phyloP scores from a whole-genome alignment of 2,888 invertebrate species.

The Pomacea canaliculata region DNA sequence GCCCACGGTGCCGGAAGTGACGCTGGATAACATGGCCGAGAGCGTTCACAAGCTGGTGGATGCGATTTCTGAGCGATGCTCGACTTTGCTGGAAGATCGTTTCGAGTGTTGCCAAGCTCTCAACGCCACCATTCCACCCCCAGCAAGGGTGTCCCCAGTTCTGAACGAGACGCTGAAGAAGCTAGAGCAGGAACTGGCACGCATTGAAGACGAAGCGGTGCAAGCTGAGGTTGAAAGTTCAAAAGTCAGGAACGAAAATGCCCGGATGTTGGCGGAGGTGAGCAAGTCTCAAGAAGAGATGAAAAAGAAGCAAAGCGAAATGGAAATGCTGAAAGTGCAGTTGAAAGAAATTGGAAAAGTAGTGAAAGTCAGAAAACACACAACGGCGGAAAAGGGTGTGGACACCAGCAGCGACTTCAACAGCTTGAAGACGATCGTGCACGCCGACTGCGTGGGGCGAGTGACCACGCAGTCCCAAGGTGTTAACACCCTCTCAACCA shows the following conservation, averaged over 20 bases:
- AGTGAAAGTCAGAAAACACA: slow-evolving; percentile 32
- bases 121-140: slow-evolving; percentile 18
- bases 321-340: slow-evolving; percentile 37
- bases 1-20: slow-evolving; percentile 9
- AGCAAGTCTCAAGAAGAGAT: slow-evolving; percentile 20
- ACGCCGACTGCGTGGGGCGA: not conserved
- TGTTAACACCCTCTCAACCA: not conserved
- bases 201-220: slow-evolving; percentile 5
- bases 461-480: not conserved
- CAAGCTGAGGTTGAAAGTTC: slow-evolving; percentile 26
- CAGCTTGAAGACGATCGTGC: not conserved
- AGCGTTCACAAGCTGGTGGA: slow-evolving; percentile 49
- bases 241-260: slow-evolving; percentile 30
- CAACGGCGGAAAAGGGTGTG: slow-evolving; percentile 13
- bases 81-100: slow-evolving; percentile 50
- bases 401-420: slow-evolving; percentile 1
- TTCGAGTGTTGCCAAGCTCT: slow-evolving; percentile 50
- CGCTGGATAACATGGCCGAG: slow-evolving; percentile 39
- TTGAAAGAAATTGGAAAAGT: slow-evolving; percentile 27
- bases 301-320: slow-evolving; percentile 24
- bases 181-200: not conserved
- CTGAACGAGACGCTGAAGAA: slow-evolving; percentile 1
- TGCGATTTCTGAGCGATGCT: slow-evolving; percentile 47
- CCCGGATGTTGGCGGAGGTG: not conserved
- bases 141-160: slow-evolving; percentile 2